phyloP scores from a whole-genome alignment of 1,140 invertebrate genomes.

The Lethrus apterus region DNA sequence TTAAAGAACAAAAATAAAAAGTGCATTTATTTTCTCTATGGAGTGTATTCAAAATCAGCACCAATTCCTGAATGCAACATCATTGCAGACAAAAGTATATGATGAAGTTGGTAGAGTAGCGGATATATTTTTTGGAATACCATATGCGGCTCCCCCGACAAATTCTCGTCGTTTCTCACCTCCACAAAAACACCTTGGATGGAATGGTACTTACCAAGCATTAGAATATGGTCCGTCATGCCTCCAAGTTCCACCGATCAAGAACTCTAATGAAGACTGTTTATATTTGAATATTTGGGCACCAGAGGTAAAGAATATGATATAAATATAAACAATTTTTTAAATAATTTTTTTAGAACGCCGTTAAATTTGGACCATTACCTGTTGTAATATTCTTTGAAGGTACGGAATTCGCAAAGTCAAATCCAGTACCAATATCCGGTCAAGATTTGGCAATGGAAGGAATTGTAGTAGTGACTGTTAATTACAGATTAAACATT shows the following conservation, averaged over 20 bases:
- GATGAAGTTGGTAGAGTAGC: constrained; percentile 14
- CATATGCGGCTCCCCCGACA: constrained; percentile 29
- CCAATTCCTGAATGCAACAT: no score
- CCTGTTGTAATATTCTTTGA: constrained; percentile 33
- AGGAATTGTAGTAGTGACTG: constrained; percentile 55
- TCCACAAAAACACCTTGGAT: constrained; percentile 24
- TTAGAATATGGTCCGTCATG: constrained; percentile 21
- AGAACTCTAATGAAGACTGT: constrained; percentile 27
- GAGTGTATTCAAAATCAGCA: no score
- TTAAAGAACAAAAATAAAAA: neutral
- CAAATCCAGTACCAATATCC: constrained; percentile 42
- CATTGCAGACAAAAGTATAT: constrained; percentile 21
- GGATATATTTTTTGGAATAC: constrained; percentile 25
- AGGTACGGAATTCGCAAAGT: constrained; percentile 27
- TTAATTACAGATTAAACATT: constrained; percentile 56
- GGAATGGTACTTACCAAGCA: constrained; percentile 28
- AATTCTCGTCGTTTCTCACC: constrained; percentile 27
- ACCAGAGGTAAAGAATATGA: constrained; percentile 1
- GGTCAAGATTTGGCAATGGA: constrained; percentile 60
- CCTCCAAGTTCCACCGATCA: constrained; percentile 24
- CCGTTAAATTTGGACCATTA: constrained; percentile 18
- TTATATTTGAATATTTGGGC: constrained; percentile 31
- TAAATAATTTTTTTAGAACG: neutral
- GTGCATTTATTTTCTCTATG: neutral
- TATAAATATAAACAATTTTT: neutral